Evolutionary conservation across 2,888 invertebrate genomes (phyloP), one percentile per base, ranked within the genome.

Genomic region (Ectropis crepuscularia): DNA sequence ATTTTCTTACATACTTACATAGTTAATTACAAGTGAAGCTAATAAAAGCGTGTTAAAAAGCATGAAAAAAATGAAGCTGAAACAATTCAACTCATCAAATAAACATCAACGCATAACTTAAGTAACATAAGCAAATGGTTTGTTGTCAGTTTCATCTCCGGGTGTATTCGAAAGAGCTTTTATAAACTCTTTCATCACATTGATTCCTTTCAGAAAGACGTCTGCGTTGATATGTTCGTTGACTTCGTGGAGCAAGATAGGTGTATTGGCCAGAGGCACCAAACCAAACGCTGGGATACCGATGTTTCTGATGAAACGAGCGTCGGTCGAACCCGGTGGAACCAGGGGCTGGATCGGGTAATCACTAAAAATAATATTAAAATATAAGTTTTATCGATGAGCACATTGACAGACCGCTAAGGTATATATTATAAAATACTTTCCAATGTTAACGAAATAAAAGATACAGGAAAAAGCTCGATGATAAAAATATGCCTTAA

Each of bases 271-370:
- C 65, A 80, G 84, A 6, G 87, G 74, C 0, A 83, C 53, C 58
- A 88, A 84, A 4, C 88, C 88, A 0, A 88, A 50, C 0, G 85
- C 86, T 0, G 86, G 86, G 28, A 86, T 78, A 0, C 84, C 87
- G 0, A 72, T 57, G 51, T 77, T 80, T 5, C 89, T 78, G 0
- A 89, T 5, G 0, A 63, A 62, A 4, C 83, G n/a, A 78, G 82
- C 82, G 65, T 89, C 89, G 0, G 86, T 77, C 0, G 84, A 81
- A 2, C 85, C 88, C 2, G 86, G 79, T 9, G 76, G 75, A 0
- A 85, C 75, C 0, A 80, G 41, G 0, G 86, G 80, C 10, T 37
- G 64, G 10, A 86, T 6, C 5, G 70, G 72, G 39, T 82, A 72
- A 12, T 78, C 81, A 71, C 87, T 87, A 78, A 50, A 79, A 78